phyloP scores from a whole-genome alignment of 2,113 vertebrate species.

The Cettia cetti region DNA sequence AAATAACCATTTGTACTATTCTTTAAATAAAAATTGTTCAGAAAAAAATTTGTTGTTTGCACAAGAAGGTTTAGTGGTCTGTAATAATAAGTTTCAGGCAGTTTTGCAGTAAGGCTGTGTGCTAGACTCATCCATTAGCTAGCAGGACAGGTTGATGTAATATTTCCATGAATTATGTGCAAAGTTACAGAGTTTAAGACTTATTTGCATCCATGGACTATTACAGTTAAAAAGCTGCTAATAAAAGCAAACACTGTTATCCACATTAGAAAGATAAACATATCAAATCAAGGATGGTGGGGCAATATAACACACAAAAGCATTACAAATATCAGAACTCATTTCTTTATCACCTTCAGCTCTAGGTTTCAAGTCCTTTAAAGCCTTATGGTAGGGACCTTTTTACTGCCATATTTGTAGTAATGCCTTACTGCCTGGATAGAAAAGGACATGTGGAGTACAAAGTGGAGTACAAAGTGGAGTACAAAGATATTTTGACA shows the following conservation, averaged over 20 bases:
- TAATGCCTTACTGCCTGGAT: background rate
- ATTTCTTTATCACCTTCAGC: constrained; percentile 2
- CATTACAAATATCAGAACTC: background rate
- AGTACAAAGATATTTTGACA: background rate
- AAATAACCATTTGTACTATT: constrained; percentile 59
- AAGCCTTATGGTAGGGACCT: background rate
- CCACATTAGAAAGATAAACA: background rate
- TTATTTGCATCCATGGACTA: background rate
- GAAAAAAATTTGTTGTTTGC: background rate
- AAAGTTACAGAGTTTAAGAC: background rate
- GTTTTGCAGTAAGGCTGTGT: background rate
- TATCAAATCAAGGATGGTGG: background rate
- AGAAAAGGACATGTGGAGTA: background rate
- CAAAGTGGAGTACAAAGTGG: background rate
- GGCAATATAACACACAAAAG: background rate
- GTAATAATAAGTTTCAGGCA: background rate
- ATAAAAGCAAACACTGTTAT: background rate
- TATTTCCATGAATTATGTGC: background rate
- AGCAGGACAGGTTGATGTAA: background rate
- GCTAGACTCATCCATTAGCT: background rate
- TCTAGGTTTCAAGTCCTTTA: background rate
- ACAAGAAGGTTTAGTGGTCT: background rate
- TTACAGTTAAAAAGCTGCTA: constrained; percentile 1
- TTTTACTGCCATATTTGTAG: background rate
- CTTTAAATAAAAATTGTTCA: background rate